Percentiles rank a stretch among this genome's conserved stretches.
These are phyloP conservation scores for Notodonta dromedarius DNA, from an alignment of 2,888 invertebrate genomes.

Conservation along the genomic window DNA sequence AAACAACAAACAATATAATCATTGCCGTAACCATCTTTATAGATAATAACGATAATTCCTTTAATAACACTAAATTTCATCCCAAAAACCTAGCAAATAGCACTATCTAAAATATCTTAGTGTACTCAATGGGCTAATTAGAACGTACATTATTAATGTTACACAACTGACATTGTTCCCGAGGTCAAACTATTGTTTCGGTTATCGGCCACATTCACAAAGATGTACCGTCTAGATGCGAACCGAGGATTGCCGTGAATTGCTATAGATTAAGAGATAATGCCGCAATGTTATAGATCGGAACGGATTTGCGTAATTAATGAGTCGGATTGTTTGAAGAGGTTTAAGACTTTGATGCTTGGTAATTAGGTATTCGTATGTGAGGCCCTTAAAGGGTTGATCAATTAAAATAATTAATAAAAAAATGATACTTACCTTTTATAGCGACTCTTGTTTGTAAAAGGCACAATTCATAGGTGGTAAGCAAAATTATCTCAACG, in stretches of 20 bases:
- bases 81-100: not conserved
- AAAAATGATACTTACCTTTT: too few relatives aligned
- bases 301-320: constrained; percentile 25
- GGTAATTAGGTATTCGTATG: not conserved
- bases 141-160: constrained; percentile 32
- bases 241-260: constrained; percentile 16
- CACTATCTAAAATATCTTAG: not conserved
- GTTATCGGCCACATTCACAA: constrained; percentile 25
- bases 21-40: not conserved
- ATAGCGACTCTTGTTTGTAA: too few relatives aligned
- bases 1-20: not conserved
- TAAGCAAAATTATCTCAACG: too few relatives aligned
- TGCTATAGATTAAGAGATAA: constrained; percentile 16
- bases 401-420: too few relatives aligned
- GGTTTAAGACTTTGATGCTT: not conserved
- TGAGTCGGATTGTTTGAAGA: not conserved
- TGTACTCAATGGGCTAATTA: constrained; percentile 20
- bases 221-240: constrained; percentile 33
- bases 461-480: too few relatives aligned
- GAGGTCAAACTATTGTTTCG: constrained; percentile 44
- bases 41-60: not conserved
- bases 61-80: constrained; percentile 1
- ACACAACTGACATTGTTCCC: constrained; percentile 26
- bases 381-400: too few relatives aligned
- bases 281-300: constrained; percentile 23